phyloP scores from a whole-genome alignment of 2,797 vertebrate species.

The Peromyscus nudipes region DNA sequence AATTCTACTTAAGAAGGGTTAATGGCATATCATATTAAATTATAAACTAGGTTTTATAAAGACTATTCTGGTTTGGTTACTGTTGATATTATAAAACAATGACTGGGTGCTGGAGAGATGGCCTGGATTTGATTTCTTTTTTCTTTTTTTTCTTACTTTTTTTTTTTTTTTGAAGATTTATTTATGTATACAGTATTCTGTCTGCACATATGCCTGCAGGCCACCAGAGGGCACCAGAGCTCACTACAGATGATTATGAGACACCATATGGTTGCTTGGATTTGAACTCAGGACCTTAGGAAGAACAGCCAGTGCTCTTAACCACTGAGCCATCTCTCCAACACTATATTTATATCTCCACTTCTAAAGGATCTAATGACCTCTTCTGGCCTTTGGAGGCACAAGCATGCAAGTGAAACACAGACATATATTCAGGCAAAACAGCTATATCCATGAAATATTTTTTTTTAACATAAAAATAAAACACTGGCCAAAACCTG shows the following conservation, averaged over 20 bases:
- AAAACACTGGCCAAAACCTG: background rate
- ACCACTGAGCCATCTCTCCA: too few species aligned
- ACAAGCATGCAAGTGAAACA: background rate
- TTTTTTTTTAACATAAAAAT: background rate
- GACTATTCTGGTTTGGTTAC: background rate
- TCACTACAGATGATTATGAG: too few species aligned
- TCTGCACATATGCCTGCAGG: too few species aligned
- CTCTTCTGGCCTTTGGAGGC: background rate
- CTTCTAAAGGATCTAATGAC: background rate
- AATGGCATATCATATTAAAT: background rate
- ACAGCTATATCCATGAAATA: background rate
- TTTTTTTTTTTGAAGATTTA: too few species aligned
- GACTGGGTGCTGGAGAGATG: background rate
- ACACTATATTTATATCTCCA: background rate
- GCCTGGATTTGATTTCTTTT: background rate
- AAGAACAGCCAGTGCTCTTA: too few species aligned
- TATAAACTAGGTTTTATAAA: background rate
- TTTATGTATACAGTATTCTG: too few species aligned
- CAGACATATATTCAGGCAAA: background rate
- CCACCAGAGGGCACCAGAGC: too few species aligned
- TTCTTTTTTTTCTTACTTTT: too few species aligned
- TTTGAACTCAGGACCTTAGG: too few species aligned
- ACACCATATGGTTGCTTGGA: too few species aligned
- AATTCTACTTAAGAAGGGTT: background rate
- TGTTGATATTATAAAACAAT: background rate